Conservation (phyloP, 2,888 invertebrate species). For the Agrochola macilenta region DNA sequence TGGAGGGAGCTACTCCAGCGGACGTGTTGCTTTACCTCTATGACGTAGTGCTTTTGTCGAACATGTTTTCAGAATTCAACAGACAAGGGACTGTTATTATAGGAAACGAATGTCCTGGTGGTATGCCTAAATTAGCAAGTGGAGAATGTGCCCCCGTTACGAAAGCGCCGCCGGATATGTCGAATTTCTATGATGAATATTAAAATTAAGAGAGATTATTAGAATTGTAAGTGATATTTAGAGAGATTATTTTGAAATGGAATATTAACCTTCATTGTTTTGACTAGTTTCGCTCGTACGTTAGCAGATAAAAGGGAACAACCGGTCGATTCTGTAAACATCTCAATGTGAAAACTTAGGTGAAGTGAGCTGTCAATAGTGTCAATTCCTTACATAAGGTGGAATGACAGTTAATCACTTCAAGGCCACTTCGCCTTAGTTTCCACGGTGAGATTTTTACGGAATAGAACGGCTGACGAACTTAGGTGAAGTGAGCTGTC, state of each 20-base stretch:
- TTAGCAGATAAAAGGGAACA: neutral
- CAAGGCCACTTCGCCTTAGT: neutral
- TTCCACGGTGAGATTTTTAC: no score
- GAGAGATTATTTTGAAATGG: neutral
- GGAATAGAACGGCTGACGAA: no score
- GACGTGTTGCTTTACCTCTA: constrained; percentile 36
- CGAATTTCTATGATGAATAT: no score
- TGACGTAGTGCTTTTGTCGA: constrained; percentile 29
- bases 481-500: no score
- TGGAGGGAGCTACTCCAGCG: constrained; percentile 9
- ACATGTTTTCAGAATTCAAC: neutral
- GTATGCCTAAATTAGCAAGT: neutral
- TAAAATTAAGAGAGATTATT: no score
- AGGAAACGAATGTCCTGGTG: neutral
- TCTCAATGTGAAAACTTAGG: neutral
- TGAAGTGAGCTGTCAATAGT: neutral
- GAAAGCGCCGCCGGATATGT: neutral
- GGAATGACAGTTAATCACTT: neutral
- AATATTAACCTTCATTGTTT: neutral
- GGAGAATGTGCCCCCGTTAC: neutral
- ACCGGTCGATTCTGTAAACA: neutral
- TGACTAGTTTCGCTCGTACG: neutral
- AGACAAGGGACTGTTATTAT: neutral
- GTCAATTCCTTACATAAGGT: neutral
- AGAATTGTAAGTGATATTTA: no score